phyloP scores from a whole-genome alignment of 1,140 invertebrate genomes.

The Doryteuthis pealeii region DNA sequence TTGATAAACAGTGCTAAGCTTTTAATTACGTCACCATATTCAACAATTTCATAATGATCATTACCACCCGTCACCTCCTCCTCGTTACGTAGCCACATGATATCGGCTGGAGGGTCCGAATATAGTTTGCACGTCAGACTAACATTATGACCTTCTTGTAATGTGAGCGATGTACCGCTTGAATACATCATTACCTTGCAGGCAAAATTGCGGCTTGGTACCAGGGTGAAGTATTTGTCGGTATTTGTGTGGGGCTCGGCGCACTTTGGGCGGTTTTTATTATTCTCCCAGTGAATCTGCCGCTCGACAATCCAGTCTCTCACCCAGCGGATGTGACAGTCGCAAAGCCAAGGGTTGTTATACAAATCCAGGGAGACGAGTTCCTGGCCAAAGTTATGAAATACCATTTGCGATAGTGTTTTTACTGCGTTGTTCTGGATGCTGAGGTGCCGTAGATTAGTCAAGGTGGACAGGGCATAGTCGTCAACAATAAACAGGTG shows the following conservation, averaged over 20 bases:
- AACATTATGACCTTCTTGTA: slow-evolving; percentile 23
- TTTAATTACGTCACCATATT: slow-evolving; percentile 17
- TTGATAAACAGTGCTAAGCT: slow-evolving; percentile 31
- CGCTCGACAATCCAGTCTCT: slow-evolving; percentile 36
- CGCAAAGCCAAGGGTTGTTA: slow-evolving; percentile 52
- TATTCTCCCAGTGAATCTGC: slow-evolving; percentile 33
- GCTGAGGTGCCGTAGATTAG: slow-evolving; percentile 35
- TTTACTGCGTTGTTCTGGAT: slow-evolving; percentile 46
- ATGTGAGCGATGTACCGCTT: slow-evolving; percentile 24
- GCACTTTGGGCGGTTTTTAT: slow-evolving; percentile 31
- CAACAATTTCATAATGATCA: slow-evolving; percentile 26
- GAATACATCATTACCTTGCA: slow-evolving; percentile 39
- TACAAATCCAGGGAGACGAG: slow-evolving; percentile 39
- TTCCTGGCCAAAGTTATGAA: slow-evolving; percentile 29
- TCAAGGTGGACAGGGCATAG: slow-evolving; percentile 39
- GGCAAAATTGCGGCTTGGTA: slow-evolving; percentile 27
- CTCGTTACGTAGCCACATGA: slow-evolving; percentile 35
- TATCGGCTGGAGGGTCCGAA: slow-evolving; percentile 31
- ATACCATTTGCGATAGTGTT: slow-evolving; percentile 22
- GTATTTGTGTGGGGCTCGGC: slow-evolving; percentile 28
- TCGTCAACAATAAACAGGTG: slow-evolving; percentile 33
- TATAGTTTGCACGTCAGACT: slow-evolving; percentile 39
- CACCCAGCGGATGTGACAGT: slow-evolving; percentile 49
- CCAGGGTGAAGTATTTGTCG: slow-evolving; percentile 26
- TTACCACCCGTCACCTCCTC: slow-evolving; percentile 18